Conservation (phyloP, 1,140 invertebrate genomes). For the Sipha flava region DNA sequence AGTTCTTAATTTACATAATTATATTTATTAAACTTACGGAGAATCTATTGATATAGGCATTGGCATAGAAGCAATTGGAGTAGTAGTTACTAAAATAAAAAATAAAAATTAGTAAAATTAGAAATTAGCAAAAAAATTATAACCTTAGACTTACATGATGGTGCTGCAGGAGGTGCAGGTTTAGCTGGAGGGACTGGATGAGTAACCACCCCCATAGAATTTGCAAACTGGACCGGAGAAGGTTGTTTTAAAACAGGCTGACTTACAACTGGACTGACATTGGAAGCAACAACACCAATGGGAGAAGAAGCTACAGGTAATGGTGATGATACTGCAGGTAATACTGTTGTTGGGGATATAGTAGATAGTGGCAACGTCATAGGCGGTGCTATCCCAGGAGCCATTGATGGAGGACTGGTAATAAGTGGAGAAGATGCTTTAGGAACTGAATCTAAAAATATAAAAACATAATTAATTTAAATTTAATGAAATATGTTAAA, state of each 20-base stretch:
- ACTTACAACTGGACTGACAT: background rate
- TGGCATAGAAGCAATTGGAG: constrained; percentile 36
- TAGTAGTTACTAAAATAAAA: background rate
- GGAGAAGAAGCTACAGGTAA: background rate
- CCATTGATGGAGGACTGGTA: constrained; percentile 27
- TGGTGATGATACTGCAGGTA: background rate
- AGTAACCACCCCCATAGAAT: background rate
- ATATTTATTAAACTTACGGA: constrained; percentile 2
- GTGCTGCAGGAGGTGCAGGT: background rate
- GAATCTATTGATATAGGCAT: constrained; percentile 21
- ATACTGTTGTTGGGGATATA: background rate
- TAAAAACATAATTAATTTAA: background rate
- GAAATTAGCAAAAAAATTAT: constrained; percentile 16
- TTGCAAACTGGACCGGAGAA: background rate
- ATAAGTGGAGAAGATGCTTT: constrained; percentile 34
- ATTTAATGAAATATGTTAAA: background rate
- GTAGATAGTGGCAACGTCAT: constrained; percentile 37
- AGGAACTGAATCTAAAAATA: constrained; percentile 23
- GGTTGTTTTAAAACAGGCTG: background rate
- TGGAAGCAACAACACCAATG: background rate
- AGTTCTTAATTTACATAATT: background rate
- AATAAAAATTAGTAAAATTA: constrained; percentile 10
- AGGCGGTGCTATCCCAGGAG: constrained; percentile 38
- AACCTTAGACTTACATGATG: constrained; percentile 1
- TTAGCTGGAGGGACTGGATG: background rate